Percentiles rank a stretch among this genome's conserved stretches.
phyloP scores from a whole-genome alignment of 2,888 invertebrate genomes.

The Drosophila peninsularis region DNA sequence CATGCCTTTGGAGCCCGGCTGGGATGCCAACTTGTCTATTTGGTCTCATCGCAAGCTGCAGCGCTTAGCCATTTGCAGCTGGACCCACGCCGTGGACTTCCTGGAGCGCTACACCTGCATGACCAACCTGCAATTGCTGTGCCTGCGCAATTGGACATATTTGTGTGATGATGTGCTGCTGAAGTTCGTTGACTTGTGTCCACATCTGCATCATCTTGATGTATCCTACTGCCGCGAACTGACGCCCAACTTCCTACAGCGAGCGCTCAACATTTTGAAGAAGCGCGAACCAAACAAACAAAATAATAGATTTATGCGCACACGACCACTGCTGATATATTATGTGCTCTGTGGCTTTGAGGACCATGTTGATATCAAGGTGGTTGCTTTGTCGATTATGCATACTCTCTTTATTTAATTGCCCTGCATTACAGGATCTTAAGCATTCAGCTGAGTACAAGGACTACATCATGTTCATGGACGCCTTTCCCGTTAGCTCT shows the following conservation, averaged over 20 bases:
- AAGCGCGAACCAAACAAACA: conserved; percentile 52
- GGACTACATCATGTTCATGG: conserved; percentile 61
- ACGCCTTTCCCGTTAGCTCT: conserved; percentile 72
- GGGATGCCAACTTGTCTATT: conserved; percentile 65
- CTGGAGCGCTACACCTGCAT: conserved; percentile 69
- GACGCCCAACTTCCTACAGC: conserved; percentile 61
- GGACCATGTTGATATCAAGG: conserved; percentile 66
- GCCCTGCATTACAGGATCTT: conserved; percentile 56
- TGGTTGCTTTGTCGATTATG: background rate
- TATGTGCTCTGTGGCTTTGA: conserved; percentile 75
- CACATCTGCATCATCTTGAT: conserved; percentile 72
- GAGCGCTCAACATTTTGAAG: conserved; percentile 57
- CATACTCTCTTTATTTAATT: background rate
- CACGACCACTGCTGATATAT: conserved; percentile 62
- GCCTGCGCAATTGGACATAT: conserved; percentile 69
- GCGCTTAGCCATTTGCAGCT: conserved; percentile 78
- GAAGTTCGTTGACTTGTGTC: conserved; percentile 68
- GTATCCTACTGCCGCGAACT: conserved; percentile 74
- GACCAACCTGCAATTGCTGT: conserved; percentile 63
- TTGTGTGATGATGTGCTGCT: conserved; percentile 67
- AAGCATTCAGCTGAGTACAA: conserved; percentile 61
- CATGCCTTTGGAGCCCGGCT: conserved; percentile 66
- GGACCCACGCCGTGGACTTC: conserved; percentile 57
- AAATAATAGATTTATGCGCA: conserved; percentile 36
- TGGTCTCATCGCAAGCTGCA: conserved; percentile 61